Conservation (phyloP, 2,113 vertebrate species). For the Thinocorus orbignyianus region DNA sequence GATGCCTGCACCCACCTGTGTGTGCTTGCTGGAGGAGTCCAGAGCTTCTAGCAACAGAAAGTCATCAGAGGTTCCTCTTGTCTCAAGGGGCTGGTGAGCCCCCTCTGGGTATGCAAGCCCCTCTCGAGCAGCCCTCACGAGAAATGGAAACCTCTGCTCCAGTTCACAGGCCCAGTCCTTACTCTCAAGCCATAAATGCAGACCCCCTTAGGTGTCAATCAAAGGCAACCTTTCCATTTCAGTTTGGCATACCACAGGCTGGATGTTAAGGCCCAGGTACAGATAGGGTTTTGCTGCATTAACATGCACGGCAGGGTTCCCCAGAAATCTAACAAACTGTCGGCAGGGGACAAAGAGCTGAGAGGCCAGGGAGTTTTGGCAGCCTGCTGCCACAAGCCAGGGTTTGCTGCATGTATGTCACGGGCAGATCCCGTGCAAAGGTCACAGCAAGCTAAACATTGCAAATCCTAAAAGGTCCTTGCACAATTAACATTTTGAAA, state of each 20-base stretch:
- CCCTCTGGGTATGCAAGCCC: neutral
- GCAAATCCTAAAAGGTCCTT: neutral
- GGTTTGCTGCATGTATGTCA: neutral
- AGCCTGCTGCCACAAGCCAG: neutral
- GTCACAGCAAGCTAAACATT: slow-evolving; percentile 23
- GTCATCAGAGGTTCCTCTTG: neutral
- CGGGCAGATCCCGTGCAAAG: neutral
- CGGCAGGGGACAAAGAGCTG: neutral
- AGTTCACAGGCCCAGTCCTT: neutral
- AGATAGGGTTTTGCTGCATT: neutral
- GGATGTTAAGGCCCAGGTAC: neutral
- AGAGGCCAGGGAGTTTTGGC: neutral
- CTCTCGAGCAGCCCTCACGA: neutral
- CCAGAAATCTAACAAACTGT: neutral
- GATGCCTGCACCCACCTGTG: neutral
- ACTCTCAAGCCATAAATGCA: neutral
- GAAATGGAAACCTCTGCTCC: neutral
- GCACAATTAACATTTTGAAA: neutral
- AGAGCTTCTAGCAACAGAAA: neutral
- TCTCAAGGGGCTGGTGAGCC: neutral
- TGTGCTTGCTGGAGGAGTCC: neutral
- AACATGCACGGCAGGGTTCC: neutral
- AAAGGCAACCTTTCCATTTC: neutral
- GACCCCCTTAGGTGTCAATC: neutral
- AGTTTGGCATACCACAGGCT: neutral